Evolutionary conservation across 2,113 vertebrate genomes (phyloP).

Genomic region (Megatriorchis doriae): DNA sequence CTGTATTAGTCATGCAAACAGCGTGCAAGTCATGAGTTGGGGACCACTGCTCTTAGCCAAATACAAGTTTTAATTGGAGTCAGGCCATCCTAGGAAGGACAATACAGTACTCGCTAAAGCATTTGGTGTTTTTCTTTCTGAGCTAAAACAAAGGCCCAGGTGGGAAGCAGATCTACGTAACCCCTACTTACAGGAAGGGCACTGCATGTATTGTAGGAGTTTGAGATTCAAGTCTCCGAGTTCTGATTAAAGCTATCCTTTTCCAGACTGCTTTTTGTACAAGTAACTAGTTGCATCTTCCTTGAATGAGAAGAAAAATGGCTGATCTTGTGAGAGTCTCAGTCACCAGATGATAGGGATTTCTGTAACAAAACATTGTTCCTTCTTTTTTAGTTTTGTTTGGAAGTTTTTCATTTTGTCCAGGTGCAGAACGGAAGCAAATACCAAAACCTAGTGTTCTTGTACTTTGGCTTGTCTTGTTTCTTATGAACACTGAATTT

Average conservation of each 20-base stretch:
- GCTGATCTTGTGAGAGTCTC: background rate
- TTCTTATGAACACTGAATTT: background rate
- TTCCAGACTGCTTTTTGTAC: no score
- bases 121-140: background rate
- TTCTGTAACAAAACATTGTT: background rate
- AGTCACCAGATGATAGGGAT: rapidly evolving
- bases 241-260: background rate
- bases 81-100: background rate
- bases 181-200: background rate
- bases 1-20: background rate
- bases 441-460: no score
- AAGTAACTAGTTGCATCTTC: background rate
- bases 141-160: background rate
- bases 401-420: background rate
- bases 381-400: background rate
- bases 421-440: background rate
- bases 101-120: background rate
- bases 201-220: background rate
- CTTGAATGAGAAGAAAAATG: background rate
- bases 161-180: background rate
- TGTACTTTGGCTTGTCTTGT: background rate
- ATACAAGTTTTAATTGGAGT: rapidly evolving
- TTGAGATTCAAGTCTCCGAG: background rate
- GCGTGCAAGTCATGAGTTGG: background rate
- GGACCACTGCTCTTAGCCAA: background rate